Base-by-base conservation (phyloP, 2,113 vertebrate genomes). In the Oenanthe melanoleuca region DNA sequence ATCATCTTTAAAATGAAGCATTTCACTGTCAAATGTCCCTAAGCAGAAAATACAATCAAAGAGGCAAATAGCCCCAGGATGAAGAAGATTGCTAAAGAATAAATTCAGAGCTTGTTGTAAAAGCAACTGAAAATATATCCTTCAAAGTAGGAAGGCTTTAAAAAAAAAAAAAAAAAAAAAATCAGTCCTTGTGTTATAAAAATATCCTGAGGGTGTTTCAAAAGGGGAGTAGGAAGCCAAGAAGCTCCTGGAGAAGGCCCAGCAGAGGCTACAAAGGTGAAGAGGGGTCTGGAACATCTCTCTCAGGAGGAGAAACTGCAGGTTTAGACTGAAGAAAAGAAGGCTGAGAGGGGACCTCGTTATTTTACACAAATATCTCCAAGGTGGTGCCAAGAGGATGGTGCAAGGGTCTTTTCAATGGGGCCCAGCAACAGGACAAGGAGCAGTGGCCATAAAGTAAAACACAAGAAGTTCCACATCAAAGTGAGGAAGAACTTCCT, bases 401-500 rank as follows among this genome's bases (percentile, higher is more conserved):
- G 18, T 64, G 49, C 34, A 49, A 56, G 57, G 10, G 16, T 12
- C n/a, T 34, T 47, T n/a, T 9, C 37, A 37, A 37, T 31, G 9
- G 31, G 3, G 34, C 22, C 11, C 34, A 42, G 25, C 0, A 1
- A 22, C 25, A 57, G 44, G 14, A 1, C 11, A 22, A 50, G 50
- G 31, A 64, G 42, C 22, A 57, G 5, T 12, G 34, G 6, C 25
- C 10, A 16, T 2, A 33, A 50, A 50, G 1, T 33, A 15, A 44
- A 80, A 12, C 19, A 65, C 42, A 57, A 49, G 20, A 64, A 42
- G 24, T 42, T 33, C 15, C 34, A 37, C 19, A n/a, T 23, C 37
- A 57, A 13, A 17, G 19, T 1, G 1, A 66, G 8, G 12, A 72
- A 37, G 31, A 64, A 23, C 11, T 60, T 29, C 6, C 8, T 34